phyloP scores from a whole-genome alignment of 2,888 invertebrate genomes.

The Shargacucullia verbasci region DNA sequence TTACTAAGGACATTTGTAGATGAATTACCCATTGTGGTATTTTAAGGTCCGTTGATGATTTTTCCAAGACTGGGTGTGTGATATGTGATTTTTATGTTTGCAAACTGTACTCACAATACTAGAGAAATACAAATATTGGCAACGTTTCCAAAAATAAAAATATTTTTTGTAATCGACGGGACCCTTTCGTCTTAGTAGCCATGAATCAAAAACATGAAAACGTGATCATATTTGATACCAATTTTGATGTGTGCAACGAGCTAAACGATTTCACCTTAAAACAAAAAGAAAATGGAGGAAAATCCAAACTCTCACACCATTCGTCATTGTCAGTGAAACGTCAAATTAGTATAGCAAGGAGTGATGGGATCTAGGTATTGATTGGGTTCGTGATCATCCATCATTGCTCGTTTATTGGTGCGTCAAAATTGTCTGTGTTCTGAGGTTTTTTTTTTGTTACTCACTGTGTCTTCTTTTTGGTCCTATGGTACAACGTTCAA shows the following conservation, averaged over 20 bases:
- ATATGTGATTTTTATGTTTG: no score
- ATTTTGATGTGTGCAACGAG: not conserved
- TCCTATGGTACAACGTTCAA: conserved; percentile 1
- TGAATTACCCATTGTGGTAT: no score
- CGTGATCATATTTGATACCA: no score
- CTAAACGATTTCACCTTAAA: conserved; percentile 25
- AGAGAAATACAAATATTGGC: no score
- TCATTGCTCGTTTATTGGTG: conserved; percentile 52
- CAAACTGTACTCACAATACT: no score
- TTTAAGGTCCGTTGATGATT: no score
- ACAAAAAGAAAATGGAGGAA: conserved; percentile 37
- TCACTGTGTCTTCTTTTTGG: not conserved
- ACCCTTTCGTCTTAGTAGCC: no score
- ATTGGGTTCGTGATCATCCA: conserved; percentile 59
- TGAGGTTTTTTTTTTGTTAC: conserved; percentile 26
- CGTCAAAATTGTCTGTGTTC: conserved; percentile 39
- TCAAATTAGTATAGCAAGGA: conserved; percentile 65
- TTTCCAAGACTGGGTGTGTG: no score
- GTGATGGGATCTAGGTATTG: conserved; percentile 61
- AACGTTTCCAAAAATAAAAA: no score
- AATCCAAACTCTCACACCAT: conserved; percentile 47
- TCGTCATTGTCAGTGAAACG: conserved; percentile 66
- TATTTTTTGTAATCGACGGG: no score
- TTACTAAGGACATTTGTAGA: no score
- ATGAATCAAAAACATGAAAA: no score